These are phyloP conservation scores for Gobio gobio DNA, from an alignment of 2,113 vertebrate genomes.

Conservation along the genomic window DNA sequence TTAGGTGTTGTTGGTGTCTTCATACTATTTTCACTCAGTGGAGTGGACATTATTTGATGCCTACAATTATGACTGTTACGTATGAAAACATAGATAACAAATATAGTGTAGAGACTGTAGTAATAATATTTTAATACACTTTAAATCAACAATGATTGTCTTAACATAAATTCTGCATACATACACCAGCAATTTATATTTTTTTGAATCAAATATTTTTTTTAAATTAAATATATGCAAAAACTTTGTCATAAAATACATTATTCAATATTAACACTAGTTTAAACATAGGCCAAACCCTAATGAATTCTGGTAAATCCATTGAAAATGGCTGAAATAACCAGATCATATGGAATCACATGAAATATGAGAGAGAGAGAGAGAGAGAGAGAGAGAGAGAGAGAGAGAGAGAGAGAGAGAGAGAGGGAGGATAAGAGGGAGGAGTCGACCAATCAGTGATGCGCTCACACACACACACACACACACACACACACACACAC, in stretches of 20 bases:
- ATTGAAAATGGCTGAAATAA: not conserved
- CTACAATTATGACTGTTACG: not conserved
- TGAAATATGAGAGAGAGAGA: not conserved
- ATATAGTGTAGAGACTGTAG: slow-evolving; percentile 31
- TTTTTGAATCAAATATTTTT: not conserved
- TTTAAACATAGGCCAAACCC: not conserved
- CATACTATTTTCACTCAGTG: not conserved
- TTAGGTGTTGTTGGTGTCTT: not conserved
- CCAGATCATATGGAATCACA: not conserved
- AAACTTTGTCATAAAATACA: not conserved
- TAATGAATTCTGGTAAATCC: not conserved
- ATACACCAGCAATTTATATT: slow-evolving; percentile 14
- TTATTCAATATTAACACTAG: not conserved
- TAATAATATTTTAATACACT: slow-evolving; percentile 69
- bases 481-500: too few relatives aligned
- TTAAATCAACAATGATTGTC: slow-evolving; percentile 55
- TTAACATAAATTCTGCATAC: slow-evolving; percentile 38
- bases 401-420: not conserved
- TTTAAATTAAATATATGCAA: not conserved
- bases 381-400: not conserved
- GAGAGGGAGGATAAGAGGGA: too few relatives aligned
- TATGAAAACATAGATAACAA: not conserved
- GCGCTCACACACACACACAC: too few relatives aligned
- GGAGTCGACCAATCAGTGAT: too few relatives aligned
- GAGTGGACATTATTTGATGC: not conserved